Evolutionary conservation across 2,888 invertebrate genomes (phyloP).

Genomic region (Sarcophaga carnaria): DNA sequence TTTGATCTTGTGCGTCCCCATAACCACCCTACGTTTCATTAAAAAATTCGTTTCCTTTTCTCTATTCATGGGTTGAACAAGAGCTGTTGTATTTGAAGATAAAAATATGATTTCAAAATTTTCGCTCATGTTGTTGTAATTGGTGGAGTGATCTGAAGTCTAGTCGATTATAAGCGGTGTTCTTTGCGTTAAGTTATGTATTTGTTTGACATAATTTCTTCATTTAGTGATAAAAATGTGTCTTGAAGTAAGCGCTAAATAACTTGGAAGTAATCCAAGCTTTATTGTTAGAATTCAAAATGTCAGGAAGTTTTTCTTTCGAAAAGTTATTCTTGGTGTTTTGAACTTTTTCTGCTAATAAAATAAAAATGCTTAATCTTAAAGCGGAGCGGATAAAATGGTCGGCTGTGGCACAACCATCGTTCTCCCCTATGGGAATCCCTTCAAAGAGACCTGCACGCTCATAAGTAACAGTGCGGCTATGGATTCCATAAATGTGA

Average conservation of each 20-base stretch:
- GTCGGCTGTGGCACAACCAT: no score
- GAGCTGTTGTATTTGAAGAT: no score
- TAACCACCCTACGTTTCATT: no score
- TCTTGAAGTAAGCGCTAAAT: slow-evolving; percentile 9
- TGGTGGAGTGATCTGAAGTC: not conserved
- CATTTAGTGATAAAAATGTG: not conserved
- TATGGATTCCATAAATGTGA: no score
- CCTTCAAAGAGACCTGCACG: no score
- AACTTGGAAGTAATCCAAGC: slow-evolving; percentile 13
- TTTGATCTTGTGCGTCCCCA: no score
- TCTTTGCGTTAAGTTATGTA: not conserved
- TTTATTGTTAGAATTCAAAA: slow-evolving; percentile 7
- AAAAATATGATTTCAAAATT: not conserved
- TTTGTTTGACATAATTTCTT: not conserved
- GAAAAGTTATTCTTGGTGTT: slow-evolving; percentile 14
- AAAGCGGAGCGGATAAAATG: no score
- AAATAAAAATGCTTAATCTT: no score
- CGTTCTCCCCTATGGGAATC: no score
- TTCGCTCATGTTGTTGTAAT: not conserved
- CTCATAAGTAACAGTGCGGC: no score
- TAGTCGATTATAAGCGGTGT: not conserved
- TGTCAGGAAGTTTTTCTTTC: slow-evolving; percentile 5
- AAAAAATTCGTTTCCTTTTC: no score
- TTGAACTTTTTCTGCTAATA: not conserved
- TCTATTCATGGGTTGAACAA: no score